Evolutionary conservation across 2,888 invertebrate genomes (phyloP).

Genomic region (Polydesmus complanatus): DNA sequence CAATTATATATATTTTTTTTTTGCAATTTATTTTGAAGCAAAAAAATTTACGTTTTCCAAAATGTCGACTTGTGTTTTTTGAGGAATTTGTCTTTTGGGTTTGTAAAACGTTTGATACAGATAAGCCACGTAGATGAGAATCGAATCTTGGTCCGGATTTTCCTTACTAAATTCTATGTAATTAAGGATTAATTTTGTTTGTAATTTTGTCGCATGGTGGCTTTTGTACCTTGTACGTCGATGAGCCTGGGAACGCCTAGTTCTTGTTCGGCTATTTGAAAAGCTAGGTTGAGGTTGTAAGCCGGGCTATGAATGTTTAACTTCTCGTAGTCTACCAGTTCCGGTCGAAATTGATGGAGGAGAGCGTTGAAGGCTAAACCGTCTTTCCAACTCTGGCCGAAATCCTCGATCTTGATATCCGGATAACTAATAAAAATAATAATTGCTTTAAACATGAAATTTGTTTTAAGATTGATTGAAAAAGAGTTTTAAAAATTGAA

Average conservation of each 20-base stretch:
- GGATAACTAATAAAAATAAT: background rate
- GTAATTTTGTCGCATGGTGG: background rate
- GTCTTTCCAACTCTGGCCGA: background rate
- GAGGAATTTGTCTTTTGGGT: background rate
- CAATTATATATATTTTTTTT: background rate
- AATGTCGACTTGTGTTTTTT: background rate
- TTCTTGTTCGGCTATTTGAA: background rate
- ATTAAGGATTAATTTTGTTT: background rate
- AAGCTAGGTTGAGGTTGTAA: background rate
- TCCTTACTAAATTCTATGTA: background rate
- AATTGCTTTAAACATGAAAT: too few species aligned
- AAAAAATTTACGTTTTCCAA: background rate
- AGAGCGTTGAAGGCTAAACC: constrained; percentile 9
- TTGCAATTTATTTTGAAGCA: background rate
- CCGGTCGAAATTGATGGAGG: background rate
- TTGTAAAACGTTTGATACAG: background rate
- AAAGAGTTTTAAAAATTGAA: too few species aligned
- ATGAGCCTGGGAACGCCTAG: background rate
- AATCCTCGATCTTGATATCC: background rate
- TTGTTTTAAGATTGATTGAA: too few species aligned
- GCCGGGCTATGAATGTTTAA: background rate
- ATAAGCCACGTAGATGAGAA: background rate
- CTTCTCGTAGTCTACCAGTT: background rate
- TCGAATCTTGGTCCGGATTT: background rate
- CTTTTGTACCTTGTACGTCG: background rate